Percentiles rank a stretch among this genome's conserved stretches.
These are phyloP conservation scores for Scolopax mira DNA, from an alignment of 2,113 vertebrate species.

Conservation along the genomic window DNA sequence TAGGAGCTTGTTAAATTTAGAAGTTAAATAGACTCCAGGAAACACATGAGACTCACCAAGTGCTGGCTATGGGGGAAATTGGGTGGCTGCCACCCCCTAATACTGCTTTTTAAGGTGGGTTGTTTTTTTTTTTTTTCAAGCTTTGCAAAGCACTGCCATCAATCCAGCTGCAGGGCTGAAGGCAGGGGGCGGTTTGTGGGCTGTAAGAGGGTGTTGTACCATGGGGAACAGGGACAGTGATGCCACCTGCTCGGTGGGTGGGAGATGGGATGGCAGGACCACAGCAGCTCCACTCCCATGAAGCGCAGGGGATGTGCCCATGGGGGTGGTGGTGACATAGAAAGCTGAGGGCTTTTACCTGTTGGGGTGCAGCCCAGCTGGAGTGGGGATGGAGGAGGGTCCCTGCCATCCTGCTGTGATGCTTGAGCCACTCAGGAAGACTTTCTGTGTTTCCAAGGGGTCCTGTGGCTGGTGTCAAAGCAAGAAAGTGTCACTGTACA, in stretches of 20 bases:
- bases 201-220: neutral
- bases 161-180: rapidly evolving
- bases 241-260: neutral
- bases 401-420: rapidly evolving
- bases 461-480: neutral
- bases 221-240: neutral
- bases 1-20: conserved; percentile 41
- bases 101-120: neutral
- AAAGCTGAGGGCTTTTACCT: neutral
- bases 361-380: rapidly evolving
- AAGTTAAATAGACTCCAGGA: conserved; percentile 33
- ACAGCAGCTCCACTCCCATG: neutral
- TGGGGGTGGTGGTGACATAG: rapidly evolving
- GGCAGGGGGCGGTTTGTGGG: neutral
- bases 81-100: neutral
- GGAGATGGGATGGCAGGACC: neutral
- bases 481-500: no score
- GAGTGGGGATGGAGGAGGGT: neutral
- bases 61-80: neutral
- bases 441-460: neutral
- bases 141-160: neutral
- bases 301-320: neutral
- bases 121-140: neutral
- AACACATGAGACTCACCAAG: neutral
- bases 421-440: neutral